A percentile compares a stretch with the other conserved stretches of the same genome.
Conservation (phyloP, 2,113 vertebrate species). For the Ophthalmolycus amberensis region DNA sequence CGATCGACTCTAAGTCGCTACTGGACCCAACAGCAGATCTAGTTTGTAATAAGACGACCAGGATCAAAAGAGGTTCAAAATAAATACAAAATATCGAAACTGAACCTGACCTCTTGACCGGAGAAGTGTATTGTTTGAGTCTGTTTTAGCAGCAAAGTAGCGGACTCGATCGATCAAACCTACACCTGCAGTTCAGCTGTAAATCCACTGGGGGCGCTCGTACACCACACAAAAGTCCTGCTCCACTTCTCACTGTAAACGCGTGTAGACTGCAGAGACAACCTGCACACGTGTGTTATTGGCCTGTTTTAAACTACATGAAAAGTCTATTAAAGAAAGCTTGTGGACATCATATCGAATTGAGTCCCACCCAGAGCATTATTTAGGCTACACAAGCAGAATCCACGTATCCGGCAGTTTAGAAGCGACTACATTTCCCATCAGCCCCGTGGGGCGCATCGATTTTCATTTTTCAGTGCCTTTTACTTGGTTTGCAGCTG, state of each 20-base stretch:
- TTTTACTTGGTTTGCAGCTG: conserved; percentile 54
- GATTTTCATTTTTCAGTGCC: conserved; percentile 23
- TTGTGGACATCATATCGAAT: fast-evolving
- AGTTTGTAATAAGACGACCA: not conserved
- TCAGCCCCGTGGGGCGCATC: conserved; percentile 23
- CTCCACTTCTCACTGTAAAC: not conserved
- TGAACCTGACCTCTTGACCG: not conserved
- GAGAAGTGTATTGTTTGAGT: not conserved
- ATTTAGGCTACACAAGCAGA: no score
- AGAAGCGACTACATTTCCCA: conserved; percentile 73
- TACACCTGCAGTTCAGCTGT: conserved; percentile 15
- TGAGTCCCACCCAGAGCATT: fast-evolving
- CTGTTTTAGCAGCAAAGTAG: not conserved
- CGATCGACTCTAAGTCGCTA: not conserved
- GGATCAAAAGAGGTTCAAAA: not conserved
- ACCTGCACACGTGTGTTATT: not conserved
- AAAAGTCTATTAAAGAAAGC: fast-evolving
- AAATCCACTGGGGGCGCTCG: conserved; percentile 46
- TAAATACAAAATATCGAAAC: not conserved
- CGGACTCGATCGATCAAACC: not conserved
- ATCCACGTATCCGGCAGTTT: not conserved
- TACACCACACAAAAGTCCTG: conserved; percentile 12
- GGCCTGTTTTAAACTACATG: not conserved
- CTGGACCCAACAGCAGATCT: not conserved
- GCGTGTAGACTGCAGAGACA: not conserved